Evolutionary conservation across 2,797 vertebrate genomes (phyloP), one percentile per base, ranked within the genome.

Genomic region (Sarcoramphus papa): DNA sequence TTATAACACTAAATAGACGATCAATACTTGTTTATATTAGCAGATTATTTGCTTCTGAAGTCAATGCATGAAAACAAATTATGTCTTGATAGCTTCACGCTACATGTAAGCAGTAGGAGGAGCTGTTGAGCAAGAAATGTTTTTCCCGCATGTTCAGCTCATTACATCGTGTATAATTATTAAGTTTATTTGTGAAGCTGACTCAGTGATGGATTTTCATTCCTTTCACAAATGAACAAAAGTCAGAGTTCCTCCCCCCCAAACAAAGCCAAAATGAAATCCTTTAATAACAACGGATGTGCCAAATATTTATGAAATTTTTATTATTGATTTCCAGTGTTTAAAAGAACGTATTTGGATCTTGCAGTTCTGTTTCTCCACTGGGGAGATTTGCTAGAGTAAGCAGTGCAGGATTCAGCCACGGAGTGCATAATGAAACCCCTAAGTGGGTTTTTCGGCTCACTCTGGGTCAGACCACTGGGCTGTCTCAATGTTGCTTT

Each of bases 51-150:
- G 15, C 6, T 56, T 28, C 48, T 30, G 62, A 1, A 30, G 65
- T 10, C 30, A 31, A 27, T 21, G 28, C 4, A 5, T 2, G 33
- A 31, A 9, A 72, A 6, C 4, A 41, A 62, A 35, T 2, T 5
- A 13, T 47, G 50, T 35, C 5, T 48, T 3, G 31, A 3, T 8
- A 51, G 14, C 30, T 57, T 19, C 56, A 0, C 7, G 47, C 81
- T 28, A 1, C 2, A 2, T 15, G 33, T 8, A 12, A 92, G 85
- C 93, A 95, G 83, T 37, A 97, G 94, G 80, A 86, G 95, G 95
- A 92, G 95, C 90, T 95, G 78, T 95, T 88, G 90, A 96, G 93
- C 90, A 92, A 93, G 90, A 54, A 95, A 96, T 80, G 62, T 3
- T 70, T 85, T 33, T 6, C 7, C 69, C 78, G 6, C 1, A 9